Evolutionary conservation across 2,113 vertebrate species (phyloP).

Genomic region (Lycaon pictus): DNA sequence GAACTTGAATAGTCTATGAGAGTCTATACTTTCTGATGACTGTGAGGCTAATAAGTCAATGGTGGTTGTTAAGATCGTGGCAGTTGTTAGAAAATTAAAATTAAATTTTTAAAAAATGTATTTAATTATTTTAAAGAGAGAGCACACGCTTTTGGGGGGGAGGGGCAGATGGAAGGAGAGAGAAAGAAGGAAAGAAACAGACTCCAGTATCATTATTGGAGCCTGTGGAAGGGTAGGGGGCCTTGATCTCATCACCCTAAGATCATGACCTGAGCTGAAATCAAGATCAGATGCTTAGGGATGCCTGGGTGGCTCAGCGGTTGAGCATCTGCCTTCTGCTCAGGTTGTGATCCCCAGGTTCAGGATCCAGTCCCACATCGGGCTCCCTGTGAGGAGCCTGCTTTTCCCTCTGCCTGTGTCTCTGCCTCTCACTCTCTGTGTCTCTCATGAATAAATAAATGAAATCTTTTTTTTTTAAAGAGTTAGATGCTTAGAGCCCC

Average conservation of each 20-base stretch:
- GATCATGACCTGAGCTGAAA: neutral
- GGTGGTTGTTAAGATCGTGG: neutral
- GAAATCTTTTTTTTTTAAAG: neutral
- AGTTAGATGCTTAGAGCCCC: neutral
- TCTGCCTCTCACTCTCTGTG: too few relatives aligned
- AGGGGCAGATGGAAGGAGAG: neutral
- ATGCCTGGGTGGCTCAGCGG: too few relatives aligned
- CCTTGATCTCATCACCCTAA: neutral
- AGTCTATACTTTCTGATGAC: neutral
- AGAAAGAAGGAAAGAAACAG: neutral
- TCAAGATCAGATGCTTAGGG: neutral
- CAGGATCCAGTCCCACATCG: too few relatives aligned
- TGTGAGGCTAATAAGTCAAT: neutral
- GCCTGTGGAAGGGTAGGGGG: neutral
- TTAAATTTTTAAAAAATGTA: neutral
- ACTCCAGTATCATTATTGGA: neutral
- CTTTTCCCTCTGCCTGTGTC: too few relatives aligned
- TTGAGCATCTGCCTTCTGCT: too few relatives aligned
- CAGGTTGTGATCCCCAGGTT: too few relatives aligned
- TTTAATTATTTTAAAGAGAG: neutral
- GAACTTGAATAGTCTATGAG: neutral
- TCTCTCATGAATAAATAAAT: too few relatives aligned
- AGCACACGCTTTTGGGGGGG: neutral
- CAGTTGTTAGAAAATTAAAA: neutral
- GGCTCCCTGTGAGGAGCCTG: too few relatives aligned